Base-by-base conservation (phyloP, 2,113 vertebrate species). In the Andinoacara biseriatus region DNA sequence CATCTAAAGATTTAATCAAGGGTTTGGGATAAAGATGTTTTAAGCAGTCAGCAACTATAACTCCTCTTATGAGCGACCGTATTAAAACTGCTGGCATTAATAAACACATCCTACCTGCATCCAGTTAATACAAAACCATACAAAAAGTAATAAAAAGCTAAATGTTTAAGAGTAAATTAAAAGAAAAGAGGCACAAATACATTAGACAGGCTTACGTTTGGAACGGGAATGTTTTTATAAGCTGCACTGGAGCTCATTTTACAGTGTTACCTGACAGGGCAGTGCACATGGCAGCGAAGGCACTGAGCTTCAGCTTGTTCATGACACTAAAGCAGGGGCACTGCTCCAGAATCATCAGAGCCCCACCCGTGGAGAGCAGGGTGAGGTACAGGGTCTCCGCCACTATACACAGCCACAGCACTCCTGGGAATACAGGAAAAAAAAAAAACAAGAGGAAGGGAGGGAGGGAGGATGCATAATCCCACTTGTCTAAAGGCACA, bases 381-480 rank as follows among this genome's bases (percentile, higher is more conserved):
- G 94, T 35, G 61, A 97, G 92, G 84, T 97, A 96, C 82, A 98
- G 92, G 7, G 96, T 94, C 86, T 99, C 96, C 0, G 97, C 94
- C 65, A 96, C 94, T 1, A 98, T 95, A 5, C 96, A 97, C 72
- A 98, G 85, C 97, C 97, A 97, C n/a, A 98, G 84, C 60, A 98
- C 95, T 5, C 96, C 97, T 98, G 93, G 9, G 86, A 61, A 3
- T 10, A 85, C 46, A 60, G 17, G 9, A 10, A 10, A 3, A 8
- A 38, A 38, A 69, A 24, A 1, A 31, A 65, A 76, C 75, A 20
- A 78, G 13, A 46, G 31, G 31, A 10, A 10, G 10, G 9, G 29
- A 75, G 14, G 46, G 17, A 72, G 11, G 46, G 43, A 49, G 17
- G 0, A 59, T 57, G 59, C 79, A 74, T 85, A 83, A 88, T 88